A percentile compares a stretch with the other conserved stretches of the same genome.
Evolutionary conservation across 2,888 invertebrate species (phyloP).

Genomic region (Drosophila mettleri): DNA sequence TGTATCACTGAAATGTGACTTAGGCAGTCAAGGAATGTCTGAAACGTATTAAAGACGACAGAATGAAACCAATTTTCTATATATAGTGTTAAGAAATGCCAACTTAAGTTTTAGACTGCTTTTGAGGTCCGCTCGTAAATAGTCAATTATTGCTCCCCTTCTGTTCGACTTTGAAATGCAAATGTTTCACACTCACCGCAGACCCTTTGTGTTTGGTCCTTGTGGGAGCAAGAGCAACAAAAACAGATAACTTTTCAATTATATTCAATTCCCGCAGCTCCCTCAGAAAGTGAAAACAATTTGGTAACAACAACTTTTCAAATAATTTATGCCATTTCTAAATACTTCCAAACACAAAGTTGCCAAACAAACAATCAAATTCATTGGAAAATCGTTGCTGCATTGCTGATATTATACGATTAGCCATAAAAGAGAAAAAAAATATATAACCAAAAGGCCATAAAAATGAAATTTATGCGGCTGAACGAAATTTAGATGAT

Average conservation of each 20-base stretch:
- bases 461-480: conserved; percentile 53
- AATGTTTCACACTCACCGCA: conserved; percentile 37
- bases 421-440: conserved; percentile 39
- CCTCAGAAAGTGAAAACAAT: conserved; percentile 51
- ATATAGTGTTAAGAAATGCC: conserved; percentile 8
- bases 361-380: conserved; percentile 66
- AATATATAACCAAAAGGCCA: conserved; percentile 23
- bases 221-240: background rate
- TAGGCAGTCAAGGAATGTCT: conserved; percentile 3
- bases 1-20: no score
- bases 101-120: no score
- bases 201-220: background rate
- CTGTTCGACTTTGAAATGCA: conserved; percentile 9
- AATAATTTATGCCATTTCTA: conserved; percentile 69
- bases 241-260: conserved; percentile 54
- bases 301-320: conserved; percentile 65
- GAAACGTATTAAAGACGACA: conserved; percentile 1
- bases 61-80: background rate
- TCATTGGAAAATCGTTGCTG: conserved; percentile 60
- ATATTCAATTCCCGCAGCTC: conserved; percentile 39
- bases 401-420: conserved; percentile 48
- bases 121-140: background rate
- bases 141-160: conserved; percentile 24
- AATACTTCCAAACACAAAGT: conserved; percentile 55
- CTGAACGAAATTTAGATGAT: background rate